Evolutionary conservation across 2,797 vertebrate genomes (phyloP), one percentile per base, ranked within the genome.

Genomic region (Macropus fuliginosus): DNA sequence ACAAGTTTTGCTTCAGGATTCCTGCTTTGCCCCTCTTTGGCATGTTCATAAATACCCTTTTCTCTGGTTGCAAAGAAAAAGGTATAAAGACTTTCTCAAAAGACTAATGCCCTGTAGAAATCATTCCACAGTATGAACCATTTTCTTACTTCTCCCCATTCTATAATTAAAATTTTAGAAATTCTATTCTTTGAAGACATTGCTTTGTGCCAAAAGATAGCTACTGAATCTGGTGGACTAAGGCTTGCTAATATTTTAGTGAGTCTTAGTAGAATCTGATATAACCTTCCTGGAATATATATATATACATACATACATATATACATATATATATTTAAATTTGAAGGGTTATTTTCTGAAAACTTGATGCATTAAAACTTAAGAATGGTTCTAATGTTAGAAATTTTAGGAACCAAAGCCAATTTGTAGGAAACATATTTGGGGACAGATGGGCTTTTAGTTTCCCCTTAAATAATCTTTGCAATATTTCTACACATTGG

Each of bases 11-110:
- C 16, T 96, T 93, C 94, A 2, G 56, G n/a, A 9, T n/a, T 97
- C 55, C 90, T 6, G 91, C 24, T 94, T 93, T 94, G 94, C 56
- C 52, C 95, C 96, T 46, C 62, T 55, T 89, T 97, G 94, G 96
- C 94, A 95, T 96, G 96, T 90, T 93, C 92, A 93, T 96, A 94
- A 93, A 28, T 50, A 93, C 95, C 91, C 16, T 94, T 54, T 66
- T 87, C 91, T 96, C 28, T 93, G 93, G 92, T 95, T 95, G 95
- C 66, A 46, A 81, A 46, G 18, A 81, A 81, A 46, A 81, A 10
- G 2, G 8, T 46, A 6, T 46, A 46, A 46, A 40, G 66, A 16
- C 40, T 74, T 74, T 34, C 14, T 14, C 34, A 74, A 40, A 74
- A 74, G 34, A 40, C 1, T 31, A 31, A 62, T 34, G 59, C 31